Evolutionary conservation across 2,888 invertebrate species (phyloP).

Genomic region (Congeria kusceri): DNA sequence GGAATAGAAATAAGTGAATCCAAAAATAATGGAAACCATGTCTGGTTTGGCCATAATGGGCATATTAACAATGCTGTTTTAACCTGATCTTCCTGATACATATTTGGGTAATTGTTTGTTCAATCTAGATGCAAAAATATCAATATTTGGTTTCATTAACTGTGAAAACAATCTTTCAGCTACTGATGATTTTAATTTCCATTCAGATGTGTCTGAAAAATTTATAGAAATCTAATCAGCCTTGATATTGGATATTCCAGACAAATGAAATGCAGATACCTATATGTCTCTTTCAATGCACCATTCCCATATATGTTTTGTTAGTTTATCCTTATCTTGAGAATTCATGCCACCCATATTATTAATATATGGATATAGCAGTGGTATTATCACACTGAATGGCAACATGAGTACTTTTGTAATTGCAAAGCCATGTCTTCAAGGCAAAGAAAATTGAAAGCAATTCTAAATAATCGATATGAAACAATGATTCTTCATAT

Average conservation of each 20-base stretch:
- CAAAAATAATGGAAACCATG: slow-evolving; percentile 49
- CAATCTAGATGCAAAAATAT: slow-evolving; percentile 43
- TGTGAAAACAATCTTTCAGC: slow-evolving; percentile 29
- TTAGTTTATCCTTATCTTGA: slow-evolving; percentile 4
- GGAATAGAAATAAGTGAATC: slow-evolving; percentile 33
- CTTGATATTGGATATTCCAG: slow-evolving; percentile 7
- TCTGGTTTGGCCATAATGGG: slow-evolving; percentile 48
- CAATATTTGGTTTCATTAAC: slow-evolving; percentile 14
- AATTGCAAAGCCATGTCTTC: background rate
- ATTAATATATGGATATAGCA: slow-evolving; percentile 48
- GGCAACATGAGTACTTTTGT: slow-evolving; percentile 15
- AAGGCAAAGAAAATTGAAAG: slow-evolving; percentile 37
- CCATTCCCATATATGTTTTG: slow-evolving; percentile 35
- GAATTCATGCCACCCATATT: slow-evolving; percentile 28
- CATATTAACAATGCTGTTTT: slow-evolving; percentile 33
- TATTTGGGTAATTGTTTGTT: slow-evolving; percentile 37
- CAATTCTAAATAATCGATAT: slow-evolving; percentile 43
- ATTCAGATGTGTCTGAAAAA: slow-evolving; percentile 34
- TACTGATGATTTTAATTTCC: slow-evolving; percentile 37
- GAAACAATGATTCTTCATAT: slow-evolving; percentile 4
- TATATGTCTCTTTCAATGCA: slow-evolving; percentile 24
- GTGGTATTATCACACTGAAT: slow-evolving; percentile 41
- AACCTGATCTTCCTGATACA: slow-evolving; percentile 38
- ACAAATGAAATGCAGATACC: slow-evolving; percentile 31
- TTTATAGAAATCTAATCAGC: too few relatives aligned